Conservation (phyloP, 2,888 invertebrate species). For the Hymenopus coronatus region DNA sequence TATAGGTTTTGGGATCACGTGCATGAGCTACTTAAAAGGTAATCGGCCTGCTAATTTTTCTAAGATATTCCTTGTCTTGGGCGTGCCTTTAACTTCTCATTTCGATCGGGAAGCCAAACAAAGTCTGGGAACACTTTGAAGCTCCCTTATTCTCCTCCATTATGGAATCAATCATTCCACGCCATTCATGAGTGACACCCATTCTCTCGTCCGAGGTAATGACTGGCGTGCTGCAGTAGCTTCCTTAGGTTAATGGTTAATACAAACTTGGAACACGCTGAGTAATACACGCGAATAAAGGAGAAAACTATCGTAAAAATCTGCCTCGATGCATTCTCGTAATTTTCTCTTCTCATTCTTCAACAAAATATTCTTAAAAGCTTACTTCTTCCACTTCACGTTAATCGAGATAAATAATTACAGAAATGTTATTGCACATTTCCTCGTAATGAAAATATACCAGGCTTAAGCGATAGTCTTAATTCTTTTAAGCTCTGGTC, state of each 20-base stretch:
- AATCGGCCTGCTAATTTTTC: neutral
- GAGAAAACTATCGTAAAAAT: too few relatives aligned
- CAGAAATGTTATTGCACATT: too few relatives aligned
- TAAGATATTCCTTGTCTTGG: neutral
- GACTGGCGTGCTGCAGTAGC: neutral
- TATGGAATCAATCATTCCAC: neutral
- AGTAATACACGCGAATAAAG: neutral
- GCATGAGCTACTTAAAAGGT: neutral
- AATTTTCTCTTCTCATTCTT: too few relatives aligned
- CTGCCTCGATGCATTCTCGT: too few relatives aligned
- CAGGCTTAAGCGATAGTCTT: too few relatives aligned
- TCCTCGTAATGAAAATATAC: too few relatives aligned
- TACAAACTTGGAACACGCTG: neutral
- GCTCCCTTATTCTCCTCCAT: neutral
- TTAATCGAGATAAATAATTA: too few relatives aligned
- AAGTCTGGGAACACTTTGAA: neutral
- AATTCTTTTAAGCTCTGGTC: too few relatives aligned
- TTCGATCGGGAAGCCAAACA: neutral
- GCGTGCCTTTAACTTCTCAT: neutral
- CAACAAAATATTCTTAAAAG: too few relatives aligned
- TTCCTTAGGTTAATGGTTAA: neutral
- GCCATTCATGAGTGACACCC: neutral
- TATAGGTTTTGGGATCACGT: neutral
- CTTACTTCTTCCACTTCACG: too few relatives aligned
- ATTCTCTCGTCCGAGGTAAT: neutral